Conservation (phyloP, 1,140 invertebrate species). For the Formica exsecta region DNA sequence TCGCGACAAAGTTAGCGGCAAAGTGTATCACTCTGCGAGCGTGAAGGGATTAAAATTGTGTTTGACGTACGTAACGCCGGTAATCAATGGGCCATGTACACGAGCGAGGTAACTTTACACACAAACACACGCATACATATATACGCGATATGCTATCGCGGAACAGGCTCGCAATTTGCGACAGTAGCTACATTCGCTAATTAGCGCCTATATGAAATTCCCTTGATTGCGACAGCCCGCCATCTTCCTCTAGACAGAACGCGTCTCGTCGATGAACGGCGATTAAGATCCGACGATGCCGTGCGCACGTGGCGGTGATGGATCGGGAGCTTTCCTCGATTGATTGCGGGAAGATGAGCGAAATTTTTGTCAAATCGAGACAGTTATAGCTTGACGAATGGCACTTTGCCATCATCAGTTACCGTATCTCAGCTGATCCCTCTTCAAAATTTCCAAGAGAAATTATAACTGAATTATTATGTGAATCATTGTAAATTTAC, state of each 20-base stretch:
- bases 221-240: slow-evolving; percentile 23
- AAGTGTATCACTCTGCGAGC: background rate
- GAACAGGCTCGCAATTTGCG: background rate
- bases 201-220: slow-evolving; percentile 49
- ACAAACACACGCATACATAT: too few relatives aligned
- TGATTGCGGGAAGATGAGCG: slow-evolving; percentile 37
- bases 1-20: background rate
- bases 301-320: slow-evolving; percentile 41
- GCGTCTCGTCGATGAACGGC: background rate
- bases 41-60: slow-evolving; percentile 5
- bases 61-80: background rate
- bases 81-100: slow-evolving; percentile 21
- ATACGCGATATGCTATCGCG: background rate
- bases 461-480: background rate
- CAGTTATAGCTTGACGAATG: slow-evolving; percentile 30
- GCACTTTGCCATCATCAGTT: background rate
- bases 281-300: slow-evolving; percentile 34
- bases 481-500: too few relatives aligned
- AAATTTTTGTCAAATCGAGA: slow-evolving; percentile 14
- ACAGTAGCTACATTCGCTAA: slow-evolving; percentile 21
- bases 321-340: slow-evolving; percentile 23
- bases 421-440: background rate
- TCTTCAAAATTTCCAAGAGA: background rate
- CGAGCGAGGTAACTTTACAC: background rate
- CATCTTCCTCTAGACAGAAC: slow-evolving; percentile 6